Evolutionary conservation across 37 sponge, comb jelly and placozoan genomes (phyloP).

Genomic region (Beroe ovata): DNA sequence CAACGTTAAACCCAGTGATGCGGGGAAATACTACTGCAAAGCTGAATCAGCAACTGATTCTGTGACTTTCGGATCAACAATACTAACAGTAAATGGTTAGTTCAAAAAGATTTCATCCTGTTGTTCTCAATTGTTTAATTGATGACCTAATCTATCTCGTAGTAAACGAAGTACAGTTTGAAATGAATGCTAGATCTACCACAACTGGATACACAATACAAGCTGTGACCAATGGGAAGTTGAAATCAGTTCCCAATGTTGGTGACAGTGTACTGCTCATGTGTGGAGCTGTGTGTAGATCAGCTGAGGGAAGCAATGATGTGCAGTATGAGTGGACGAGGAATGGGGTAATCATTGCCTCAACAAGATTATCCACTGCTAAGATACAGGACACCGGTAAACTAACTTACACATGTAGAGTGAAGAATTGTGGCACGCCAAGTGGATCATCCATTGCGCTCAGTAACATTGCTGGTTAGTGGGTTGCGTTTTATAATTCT

Average conservation of each 20-base stretch:
- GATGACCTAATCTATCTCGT: no score
- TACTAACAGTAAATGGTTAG: not conserved
- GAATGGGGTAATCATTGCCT: not conserved
- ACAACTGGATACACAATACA: slow-evolving; percentile 1
- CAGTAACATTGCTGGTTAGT: no score
- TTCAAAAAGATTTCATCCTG: no score
- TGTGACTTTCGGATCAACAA: not conserved
- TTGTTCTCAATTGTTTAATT: no score
- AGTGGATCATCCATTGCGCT: no score
- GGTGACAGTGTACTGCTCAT: slow-evolving; percentile 13
- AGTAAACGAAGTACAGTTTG: not conserved
- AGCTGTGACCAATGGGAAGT: not conserved
- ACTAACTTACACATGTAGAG: not conserved
- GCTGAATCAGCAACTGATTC: not conserved
- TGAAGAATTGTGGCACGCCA: not conserved
- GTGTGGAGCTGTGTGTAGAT: slow-evolving; percentile 46
- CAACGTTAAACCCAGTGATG: not conserved
- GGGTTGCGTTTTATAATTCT: no score
- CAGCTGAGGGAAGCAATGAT: not conserved
- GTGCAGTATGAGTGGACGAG: slow-evolving; percentile 10
- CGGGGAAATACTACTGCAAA: slow-evolving; percentile 1
- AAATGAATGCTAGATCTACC: not conserved
- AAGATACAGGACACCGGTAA: not conserved
- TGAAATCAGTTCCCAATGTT: not conserved
- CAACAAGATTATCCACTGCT: not conserved